These are phyloP conservation scores for Sinonovacula constricta DNA, from an alignment of 1,140 invertebrate species.

Conservation along the genomic window DNA sequence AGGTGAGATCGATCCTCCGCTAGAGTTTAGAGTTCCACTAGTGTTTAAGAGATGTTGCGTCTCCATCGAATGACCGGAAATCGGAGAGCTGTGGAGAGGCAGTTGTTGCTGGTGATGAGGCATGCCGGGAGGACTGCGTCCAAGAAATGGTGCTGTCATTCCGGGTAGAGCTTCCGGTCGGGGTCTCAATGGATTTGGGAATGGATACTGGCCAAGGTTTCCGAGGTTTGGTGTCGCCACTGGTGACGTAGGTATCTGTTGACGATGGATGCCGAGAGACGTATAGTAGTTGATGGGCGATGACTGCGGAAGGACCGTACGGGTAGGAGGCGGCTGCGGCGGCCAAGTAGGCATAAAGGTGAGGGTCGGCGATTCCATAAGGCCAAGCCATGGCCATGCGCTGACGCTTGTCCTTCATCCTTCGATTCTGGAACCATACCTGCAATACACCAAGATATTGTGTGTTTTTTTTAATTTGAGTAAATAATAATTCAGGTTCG, in stretches of 20 bases:
- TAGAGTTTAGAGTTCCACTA: slow-evolving; percentile 46
- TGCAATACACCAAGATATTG: too few relatives aligned
- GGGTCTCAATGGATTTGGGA: slow-evolving; percentile 53
- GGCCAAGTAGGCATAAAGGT: slow-evolving; percentile 92
- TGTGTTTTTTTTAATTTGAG: too few relatives aligned
- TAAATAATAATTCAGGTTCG: too few relatives aligned
- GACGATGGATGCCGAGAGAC: slow-evolving; percentile 55
- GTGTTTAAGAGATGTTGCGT: slow-evolving; percentile 42
- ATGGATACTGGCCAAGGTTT: slow-evolving; percentile 50
- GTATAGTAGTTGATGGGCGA: slow-evolving; percentile 64
- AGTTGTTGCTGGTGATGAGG: slow-evolving; percentile 51
- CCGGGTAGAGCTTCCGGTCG: slow-evolving; percentile 57
- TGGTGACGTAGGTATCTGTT: slow-evolving; percentile 48
- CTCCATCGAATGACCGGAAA: slow-evolving; percentile 31
- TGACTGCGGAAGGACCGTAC: slow-evolving; percentile 75
- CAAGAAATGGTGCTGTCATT: slow-evolving; percentile 55
- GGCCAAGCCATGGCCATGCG: slow-evolving; percentile 96
- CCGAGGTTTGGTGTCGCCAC: slow-evolving; percentile 35
- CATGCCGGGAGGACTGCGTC: slow-evolving; percentile 30
- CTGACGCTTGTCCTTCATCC: slow-evolving; percentile 99
- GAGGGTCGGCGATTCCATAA: slow-evolving; percentile 87
- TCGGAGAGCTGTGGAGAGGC: slow-evolving; percentile 33
- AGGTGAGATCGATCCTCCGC: slow-evolving; percentile 39
- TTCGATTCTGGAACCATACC: slow-evolving; percentile 99
- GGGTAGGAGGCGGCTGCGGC: slow-evolving; percentile 87